Percentiles rank a stretch among this genome's conserved stretches.
phyloP scores from a whole-genome alignment of 2,888 invertebrate genomes.

The Drosophila sordidula region DNA sequence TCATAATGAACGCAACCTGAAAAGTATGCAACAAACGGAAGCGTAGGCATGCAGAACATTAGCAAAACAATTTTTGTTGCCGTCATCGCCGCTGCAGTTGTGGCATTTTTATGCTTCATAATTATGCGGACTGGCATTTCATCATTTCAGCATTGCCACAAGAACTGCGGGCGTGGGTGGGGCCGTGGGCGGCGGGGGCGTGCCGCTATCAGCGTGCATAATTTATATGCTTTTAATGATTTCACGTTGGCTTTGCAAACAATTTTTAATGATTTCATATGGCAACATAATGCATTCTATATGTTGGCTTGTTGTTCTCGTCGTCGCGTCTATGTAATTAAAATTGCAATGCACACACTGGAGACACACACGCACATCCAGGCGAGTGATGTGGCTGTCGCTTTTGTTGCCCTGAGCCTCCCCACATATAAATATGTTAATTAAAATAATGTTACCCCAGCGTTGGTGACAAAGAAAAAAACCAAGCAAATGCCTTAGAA shows the following conservation, averaged over 20 bases:
- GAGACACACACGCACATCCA: constrained; percentile 20
- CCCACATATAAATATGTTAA: constrained; percentile 80
- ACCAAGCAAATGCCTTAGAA: constrained; percentile 73
- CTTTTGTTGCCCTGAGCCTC: constrained; percentile 58
- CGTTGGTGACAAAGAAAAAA: constrained; percentile 52
- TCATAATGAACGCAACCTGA: constrained; percentile 21
- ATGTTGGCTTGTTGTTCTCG: constrained; percentile 24
- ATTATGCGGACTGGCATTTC: constrained; percentile 59
- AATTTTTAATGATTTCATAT: constrained; percentile 74
- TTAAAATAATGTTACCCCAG: constrained; percentile 82
- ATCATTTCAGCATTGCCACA: constrained; percentile 13
- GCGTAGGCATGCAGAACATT: constrained; percentile 61
- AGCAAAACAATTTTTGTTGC: constrained; percentile 63
- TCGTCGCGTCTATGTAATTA: constrained; percentile 68
- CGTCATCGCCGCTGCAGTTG: constrained; percentile 36
- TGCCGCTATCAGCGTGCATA: constrained; percentile 52
- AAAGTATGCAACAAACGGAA: constrained; percentile 37
- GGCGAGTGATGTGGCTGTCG: constrained; percentile 35
- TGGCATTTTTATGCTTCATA: constrained; percentile 57
- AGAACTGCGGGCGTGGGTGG: neutral
- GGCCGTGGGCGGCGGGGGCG: neutral
- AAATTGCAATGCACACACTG: constrained; percentile 69
- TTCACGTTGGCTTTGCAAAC: constrained; percentile 61
- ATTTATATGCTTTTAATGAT: constrained; percentile 79
- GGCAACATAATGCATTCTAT: constrained; percentile 60